A percentile compares a stretch with the other conserved stretches of the same genome.
Evolutionary conservation across 1,140 invertebrate genomes (phyloP).

Genomic region (Drosophila sucinea): DNA sequence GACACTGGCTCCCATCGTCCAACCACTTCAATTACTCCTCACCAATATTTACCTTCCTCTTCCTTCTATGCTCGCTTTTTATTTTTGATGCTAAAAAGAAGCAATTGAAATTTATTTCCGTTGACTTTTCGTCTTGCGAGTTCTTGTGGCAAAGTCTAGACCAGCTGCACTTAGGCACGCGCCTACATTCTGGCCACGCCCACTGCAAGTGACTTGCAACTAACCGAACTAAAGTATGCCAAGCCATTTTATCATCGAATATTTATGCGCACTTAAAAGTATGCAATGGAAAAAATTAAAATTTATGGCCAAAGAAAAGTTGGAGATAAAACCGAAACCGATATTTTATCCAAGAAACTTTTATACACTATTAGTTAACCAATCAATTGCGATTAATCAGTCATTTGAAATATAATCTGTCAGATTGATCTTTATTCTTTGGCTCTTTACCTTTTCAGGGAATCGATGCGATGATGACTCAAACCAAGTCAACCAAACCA

Average conservation of each 20-base stretch:
- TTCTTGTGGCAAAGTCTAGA: constrained; percentile 44
- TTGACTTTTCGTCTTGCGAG: constrained; percentile 48
- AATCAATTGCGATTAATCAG: constrained; percentile 36
- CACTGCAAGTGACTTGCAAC: background rate
- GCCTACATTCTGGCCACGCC: constrained; percentile 31
- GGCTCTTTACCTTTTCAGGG: background rate
- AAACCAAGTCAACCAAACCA: background rate
- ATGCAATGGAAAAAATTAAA: constrained; percentile 51
- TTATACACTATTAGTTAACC: background rate
- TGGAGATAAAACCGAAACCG: background rate
- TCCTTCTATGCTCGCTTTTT: background rate
- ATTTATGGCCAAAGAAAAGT: constrained; percentile 30
- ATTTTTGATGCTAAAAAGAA: background rate
- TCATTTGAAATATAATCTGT: constrained; percentile 30
- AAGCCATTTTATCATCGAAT: constrained; percentile 35
- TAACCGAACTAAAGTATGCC: constrained; percentile 16
- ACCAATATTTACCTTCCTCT: constrained; percentile 55
- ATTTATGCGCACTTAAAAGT: constrained; percentile 64
- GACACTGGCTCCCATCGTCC: background rate
- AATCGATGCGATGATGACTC: background rate
- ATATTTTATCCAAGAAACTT: constrained; percentile 30
- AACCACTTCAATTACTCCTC: constrained; percentile 63
- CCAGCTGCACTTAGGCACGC: constrained; percentile 61
- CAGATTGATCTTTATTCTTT: constrained; percentile 19
- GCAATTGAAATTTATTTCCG: constrained; percentile 55